These are phyloP conservation scores for Planiliza haematocheilus DNA, from an alignment of 2,113 vertebrate genomes.

Conservation along the genomic window DNA sequence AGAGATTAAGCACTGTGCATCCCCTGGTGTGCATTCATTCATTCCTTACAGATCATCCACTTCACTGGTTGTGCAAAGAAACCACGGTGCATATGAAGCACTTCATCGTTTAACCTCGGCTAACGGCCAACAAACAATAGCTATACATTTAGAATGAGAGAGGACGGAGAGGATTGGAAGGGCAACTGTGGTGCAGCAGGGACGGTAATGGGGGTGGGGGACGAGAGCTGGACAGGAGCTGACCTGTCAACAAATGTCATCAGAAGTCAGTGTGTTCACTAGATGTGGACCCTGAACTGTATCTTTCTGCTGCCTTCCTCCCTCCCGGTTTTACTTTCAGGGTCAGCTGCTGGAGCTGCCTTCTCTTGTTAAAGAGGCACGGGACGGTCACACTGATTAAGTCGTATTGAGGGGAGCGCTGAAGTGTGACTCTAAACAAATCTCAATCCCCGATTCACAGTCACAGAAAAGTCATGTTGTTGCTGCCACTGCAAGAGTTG, in stretches of 20 bases:
- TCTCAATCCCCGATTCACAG: conserved; percentile 59
- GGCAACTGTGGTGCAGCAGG: conserved; percentile 23
- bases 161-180: conserved; percentile 47
- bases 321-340: background rate
- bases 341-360: background rate
- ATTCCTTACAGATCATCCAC: too few relatives aligned
- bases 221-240: conserved; percentile 10
- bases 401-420: conserved; percentile 16
- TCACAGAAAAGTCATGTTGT: conserved; percentile 54
- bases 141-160: conserved; percentile 46
- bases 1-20: background rate
- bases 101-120: conserved; percentile 26
- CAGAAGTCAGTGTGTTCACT: background rate
- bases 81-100: background rate
- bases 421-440: conserved; percentile 60
- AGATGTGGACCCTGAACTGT: conserved; percentile 3
- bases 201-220: conserved; percentile 16
- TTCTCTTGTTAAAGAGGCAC: background rate
- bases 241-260: conserved; percentile 22
- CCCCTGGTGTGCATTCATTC: too few relatives aligned
- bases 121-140: conserved; percentile 11
- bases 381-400: conserved; percentile 2
- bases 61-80: background rate
- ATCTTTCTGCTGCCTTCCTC: conserved; percentile 1
- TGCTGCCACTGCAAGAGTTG: conserved; percentile 39